Base-by-base conservation (phyloP, 2,888 invertebrate genomes). In the Cetonia aurata region DNA sequence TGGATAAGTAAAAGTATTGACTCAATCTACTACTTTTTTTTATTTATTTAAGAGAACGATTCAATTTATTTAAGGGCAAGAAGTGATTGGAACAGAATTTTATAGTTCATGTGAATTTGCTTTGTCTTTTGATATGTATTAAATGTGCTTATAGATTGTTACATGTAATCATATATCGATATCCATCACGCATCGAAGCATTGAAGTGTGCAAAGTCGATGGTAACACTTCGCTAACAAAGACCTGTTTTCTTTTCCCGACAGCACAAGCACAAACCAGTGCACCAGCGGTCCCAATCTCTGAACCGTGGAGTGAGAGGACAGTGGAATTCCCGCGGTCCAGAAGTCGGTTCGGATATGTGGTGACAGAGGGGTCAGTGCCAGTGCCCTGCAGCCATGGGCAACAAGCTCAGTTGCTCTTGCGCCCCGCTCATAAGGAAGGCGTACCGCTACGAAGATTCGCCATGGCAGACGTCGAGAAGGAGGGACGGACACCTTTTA, bases 401-500 rank as follows among this genome's bases (percentile, higher is more conserved):
- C 87, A 98, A 98, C 89, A 98, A 98, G 89, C 89, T 98, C 85
- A 96, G 95, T 86, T 96, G 96, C 89, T 96, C 96, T 82, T 98
- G 98, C 89, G 97, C 96, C 82, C 97, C 98, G 82, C 90, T 98
- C 84, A 93, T 96, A 87, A 93, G 96, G 88, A 97, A 96, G 89
- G 95, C 95, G 84, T 97, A 97, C 88, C 93, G 96, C 84, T 96
- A 96, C 87, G 96, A 95, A 86, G 96, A 96, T 86, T 95, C 96
- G 84, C 97, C 97, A 85, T 96, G 96, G 95, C 95, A 96, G 87
- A 93, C 93, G 83, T 93, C 93, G 75, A 89, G 93, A 78, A 89
- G 94, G 79, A 88, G 93, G 78, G 94, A 95, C 85, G 94, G 94
- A 81, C 94, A 94, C 86, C 90, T 96, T 82, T 89, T 96, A 86